Conservation (phyloP, 2,888 invertebrate genomes). For the Morinoia aosen region DNA sequence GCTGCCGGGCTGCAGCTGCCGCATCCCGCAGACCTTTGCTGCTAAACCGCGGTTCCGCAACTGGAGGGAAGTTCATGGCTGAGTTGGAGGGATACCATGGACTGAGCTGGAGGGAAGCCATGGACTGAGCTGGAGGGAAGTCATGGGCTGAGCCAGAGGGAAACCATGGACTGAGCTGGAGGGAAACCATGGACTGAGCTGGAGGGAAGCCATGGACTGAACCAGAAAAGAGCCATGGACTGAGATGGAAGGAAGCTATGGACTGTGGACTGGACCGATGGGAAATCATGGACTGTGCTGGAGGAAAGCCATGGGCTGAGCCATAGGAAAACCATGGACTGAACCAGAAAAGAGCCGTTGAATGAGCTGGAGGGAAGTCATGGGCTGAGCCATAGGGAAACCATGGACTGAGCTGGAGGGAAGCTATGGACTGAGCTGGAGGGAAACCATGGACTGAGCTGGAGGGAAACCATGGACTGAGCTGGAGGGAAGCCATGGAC, state of each 20-base stretch:
- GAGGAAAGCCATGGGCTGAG: neutral
- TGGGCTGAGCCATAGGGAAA: no score
- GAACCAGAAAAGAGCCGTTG: no score
- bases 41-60: neutral
- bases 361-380: neutral
- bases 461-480: neutral
- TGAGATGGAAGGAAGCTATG: neutral
- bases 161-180: neutral
- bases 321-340: neutral
- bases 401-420: no score
- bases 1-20: constrained; percentile 34
- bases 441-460: neutral
- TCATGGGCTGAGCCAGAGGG: neutral
- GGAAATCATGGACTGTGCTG: neutral
- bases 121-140: neutral
- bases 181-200: neutral
- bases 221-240: neutral
- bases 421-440: no score
- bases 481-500: neutral
- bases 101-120: neutral
- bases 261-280: neutral
- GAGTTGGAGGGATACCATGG: neutral
- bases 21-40: constrained; percentile 31
- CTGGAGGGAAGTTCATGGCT: neutral
- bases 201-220: neutral